These are phyloP conservation scores for Enteromius treurensis DNA, from an alignment of 2,797 vertebrate genomes.

Conservation along the genomic window DNA sequence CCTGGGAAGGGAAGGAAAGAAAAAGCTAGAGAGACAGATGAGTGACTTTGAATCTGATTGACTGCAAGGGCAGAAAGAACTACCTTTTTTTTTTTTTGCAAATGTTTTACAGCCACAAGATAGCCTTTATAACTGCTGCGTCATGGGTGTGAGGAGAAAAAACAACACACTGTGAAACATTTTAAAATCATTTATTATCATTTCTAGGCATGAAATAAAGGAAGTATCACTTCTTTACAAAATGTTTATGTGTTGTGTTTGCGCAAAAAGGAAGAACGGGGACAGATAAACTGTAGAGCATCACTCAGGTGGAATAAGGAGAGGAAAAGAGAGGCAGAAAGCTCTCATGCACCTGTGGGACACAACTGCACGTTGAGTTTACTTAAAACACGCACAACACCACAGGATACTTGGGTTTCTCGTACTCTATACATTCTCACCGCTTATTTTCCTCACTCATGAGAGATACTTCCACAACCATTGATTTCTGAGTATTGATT, in stretches of 20 bases:
- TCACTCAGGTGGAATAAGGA: constrained; percentile 57
- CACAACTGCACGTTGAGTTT: constrained; percentile 25
- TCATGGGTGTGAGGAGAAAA: background rate
- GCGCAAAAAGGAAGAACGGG: constrained; percentile 73
- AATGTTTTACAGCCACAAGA: background rate
- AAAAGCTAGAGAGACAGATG: constrained; percentile 21
- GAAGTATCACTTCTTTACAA: constrained; percentile 69
- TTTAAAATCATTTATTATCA: constrained; percentile 73
- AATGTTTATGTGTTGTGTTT: constrained; percentile 70
- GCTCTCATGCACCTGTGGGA: constrained; percentile 31
- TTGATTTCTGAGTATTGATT: constrained; percentile 7
- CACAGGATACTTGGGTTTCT: constrained; percentile 9
- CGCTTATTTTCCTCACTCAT: constrained; percentile 9
- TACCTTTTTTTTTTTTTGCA: background rate
- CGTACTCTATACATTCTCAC: constrained; percentile 30
- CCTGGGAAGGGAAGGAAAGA: background rate
- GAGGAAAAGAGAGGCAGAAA: constrained; percentile 33
- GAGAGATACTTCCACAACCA: constrained; percentile 1
- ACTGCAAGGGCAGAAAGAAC: constrained; percentile 28
- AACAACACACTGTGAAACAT: constrained; percentile 58
- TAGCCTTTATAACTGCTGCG: background rate
- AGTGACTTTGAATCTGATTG: constrained; percentile 60
- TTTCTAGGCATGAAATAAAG: constrained; percentile 76
- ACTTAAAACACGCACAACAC: constrained; percentile 19
- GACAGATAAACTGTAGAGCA: constrained; percentile 63